phyloP scores from a whole-genome alignment of 1,140 invertebrate genomes.

The Heliconius hewitsoni region DNA sequence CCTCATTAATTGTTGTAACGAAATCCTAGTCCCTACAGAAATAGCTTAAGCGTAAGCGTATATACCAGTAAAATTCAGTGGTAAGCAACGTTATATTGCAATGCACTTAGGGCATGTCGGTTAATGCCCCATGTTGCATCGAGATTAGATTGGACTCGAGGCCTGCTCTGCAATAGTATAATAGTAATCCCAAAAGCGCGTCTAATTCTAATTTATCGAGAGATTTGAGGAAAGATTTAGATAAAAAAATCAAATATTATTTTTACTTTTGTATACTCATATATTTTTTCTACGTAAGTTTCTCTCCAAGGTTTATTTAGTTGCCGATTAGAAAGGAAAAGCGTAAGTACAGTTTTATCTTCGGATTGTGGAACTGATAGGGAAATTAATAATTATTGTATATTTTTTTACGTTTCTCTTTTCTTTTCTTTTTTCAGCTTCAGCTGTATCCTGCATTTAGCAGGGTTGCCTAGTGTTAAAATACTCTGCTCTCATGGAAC shows the following conservation, averaged over 20 bases:
- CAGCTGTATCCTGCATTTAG: too few relatives aligned
- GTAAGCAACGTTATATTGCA: slow-evolving; percentile 5
- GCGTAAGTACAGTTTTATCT: too few relatives aligned
- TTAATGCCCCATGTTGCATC: slow-evolving; percentile 13
- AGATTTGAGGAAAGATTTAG: background rate
- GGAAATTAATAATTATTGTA: too few relatives aligned
- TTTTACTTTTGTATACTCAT: background rate
- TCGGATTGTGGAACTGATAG: too few relatives aligned
- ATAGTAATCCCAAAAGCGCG: slow-evolving; percentile 5
- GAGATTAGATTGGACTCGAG: slow-evolving; percentile 7
- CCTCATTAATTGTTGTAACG: too few relatives aligned
- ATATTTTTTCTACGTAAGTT: background rate
- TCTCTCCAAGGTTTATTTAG: too few relatives aligned
- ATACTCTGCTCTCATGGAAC: too few relatives aligned
- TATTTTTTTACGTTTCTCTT: too few relatives aligned
- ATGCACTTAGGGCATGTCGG: slow-evolving; percentile 11
- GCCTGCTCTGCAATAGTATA: background rate
- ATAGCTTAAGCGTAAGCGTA: background rate
- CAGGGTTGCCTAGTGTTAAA: too few relatives aligned
- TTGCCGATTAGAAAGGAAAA: too few relatives aligned
- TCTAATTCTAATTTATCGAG: background rate
- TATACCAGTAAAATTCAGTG: background rate
- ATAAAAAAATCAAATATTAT: background rate
- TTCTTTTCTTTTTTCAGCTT: too few relatives aligned
- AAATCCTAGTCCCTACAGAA: background rate